Evolutionary conservation across 2,113 vertebrate genomes (phyloP).

Genomic region (Ondatra zibethicus): DNA sequence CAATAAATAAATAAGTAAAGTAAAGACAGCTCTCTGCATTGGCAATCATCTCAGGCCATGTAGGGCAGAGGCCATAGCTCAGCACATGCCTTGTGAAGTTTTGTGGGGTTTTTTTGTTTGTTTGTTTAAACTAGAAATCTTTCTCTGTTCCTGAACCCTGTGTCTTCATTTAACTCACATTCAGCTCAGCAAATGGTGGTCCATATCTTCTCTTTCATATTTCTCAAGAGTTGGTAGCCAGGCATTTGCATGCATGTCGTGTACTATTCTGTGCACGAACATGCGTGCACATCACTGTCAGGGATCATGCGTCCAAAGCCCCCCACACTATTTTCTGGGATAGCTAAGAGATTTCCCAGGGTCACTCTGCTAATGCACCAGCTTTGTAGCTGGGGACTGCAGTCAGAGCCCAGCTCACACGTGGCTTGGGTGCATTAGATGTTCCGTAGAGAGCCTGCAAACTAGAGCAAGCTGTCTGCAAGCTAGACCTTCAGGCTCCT

Average conservation of each 20-base stretch:
- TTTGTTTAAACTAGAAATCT: not conserved
- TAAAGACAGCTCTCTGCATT: too few species aligned
- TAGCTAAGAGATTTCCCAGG: not conserved
- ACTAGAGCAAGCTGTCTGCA: not conserved
- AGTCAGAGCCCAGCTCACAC: not conserved
- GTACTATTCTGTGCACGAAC: not conserved
- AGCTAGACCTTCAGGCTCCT: not conserved
- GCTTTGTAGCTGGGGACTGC: not conserved
- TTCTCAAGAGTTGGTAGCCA: not conserved
- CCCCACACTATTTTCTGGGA: not conserved
- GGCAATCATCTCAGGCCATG: not conserved
- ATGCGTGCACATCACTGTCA: not conserved
- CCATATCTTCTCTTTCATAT: rapidly evolving
- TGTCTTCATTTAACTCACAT: not conserved
- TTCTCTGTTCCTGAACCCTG: rapidly evolving
- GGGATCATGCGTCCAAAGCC: not conserved
- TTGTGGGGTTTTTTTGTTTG: not conserved
- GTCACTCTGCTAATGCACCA: not conserved
- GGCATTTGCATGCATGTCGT: too few species aligned
- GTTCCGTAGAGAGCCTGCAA: not conserved
- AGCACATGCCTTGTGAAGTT: not conserved
- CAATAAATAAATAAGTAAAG: not conserved
- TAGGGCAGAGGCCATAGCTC: not conserved
- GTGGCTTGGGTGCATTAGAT: rapidly evolving
- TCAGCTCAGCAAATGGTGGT: rapidly evolving